Evolutionary conservation across 1,140 invertebrate species (phyloP).

Genomic region (Brachionus asplanchnoidis): DNA sequence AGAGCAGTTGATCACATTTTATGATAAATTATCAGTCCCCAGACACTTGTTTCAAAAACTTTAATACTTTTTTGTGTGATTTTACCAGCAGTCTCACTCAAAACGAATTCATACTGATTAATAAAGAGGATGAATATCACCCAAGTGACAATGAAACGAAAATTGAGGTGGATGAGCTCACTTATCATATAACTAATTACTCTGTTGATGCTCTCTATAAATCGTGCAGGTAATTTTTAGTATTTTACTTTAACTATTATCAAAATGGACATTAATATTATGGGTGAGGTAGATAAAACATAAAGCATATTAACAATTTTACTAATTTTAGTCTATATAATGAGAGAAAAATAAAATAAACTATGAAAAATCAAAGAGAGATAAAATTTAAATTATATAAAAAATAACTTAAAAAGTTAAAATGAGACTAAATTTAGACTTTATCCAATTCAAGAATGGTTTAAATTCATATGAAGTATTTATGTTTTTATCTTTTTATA

Average conservation of each 20-base stretch:
- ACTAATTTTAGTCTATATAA: too few species aligned
- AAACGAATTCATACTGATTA: slow-evolving; percentile 11
- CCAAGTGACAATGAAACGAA: background rate
- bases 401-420: too few species aligned
- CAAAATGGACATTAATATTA: too few species aligned
- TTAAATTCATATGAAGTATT: too few species aligned
- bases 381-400: too few species aligned
- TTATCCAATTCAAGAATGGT: too few species aligned
- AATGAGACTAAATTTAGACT: too few species aligned
- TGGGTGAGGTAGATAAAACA: too few species aligned
- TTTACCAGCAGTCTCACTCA: slow-evolving; percentile 24
- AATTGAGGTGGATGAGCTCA: background rate
- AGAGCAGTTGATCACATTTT: background rate
- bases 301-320: too few species aligned
- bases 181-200: slow-evolving; percentile 2
- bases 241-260: background rate
- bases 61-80: slow-evolving; percentile 34
- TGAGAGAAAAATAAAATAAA: too few species aligned
- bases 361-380: too few species aligned
- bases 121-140: background rate
- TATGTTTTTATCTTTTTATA: too few species aligned
- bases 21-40: slow-evolving; percentile 13
- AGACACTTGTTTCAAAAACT: slow-evolving; percentile 31
- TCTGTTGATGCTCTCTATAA: slow-evolving; percentile 7
- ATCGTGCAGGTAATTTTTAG: slow-evolving; percentile 25